Evolutionary conservation across 30 jellyfish, hydroid and myxozoan genomes (phyloP), one percentile per base, ranked within the genome.

Genomic region (Chrysaora quinquecirrha): DNA sequence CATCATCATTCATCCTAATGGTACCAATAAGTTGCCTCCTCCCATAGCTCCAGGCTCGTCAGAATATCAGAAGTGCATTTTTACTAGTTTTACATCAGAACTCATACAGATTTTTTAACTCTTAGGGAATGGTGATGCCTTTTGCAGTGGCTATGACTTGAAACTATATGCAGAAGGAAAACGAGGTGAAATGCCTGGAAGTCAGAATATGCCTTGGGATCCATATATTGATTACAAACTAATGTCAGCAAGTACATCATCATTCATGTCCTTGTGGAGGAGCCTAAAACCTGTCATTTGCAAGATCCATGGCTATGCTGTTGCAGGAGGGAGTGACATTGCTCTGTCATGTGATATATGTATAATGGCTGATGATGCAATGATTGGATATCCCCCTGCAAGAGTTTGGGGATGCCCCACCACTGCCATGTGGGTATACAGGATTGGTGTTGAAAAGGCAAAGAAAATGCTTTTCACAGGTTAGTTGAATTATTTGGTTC

Each of bases 151-250:
- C 68, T 52, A 52, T 25, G 68, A 52, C 25, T 19, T 52, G 68
- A 52, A 52, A 19, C 12, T 10, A 20, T 52, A 47, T 48, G 30
- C 83, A 65, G 90, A 48, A 25, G 82, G 56, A 47, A 67, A 80
- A 30, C 52, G 81, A 2, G 90, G 72, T 48, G 77, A 33, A 48
- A 80, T 80, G 0, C 90, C 90, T 9, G 47, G 68, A 16, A 52
- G 68, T 25, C 68, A 52, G 19, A 52, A 7, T 25, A 52, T 52
- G 68, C 68, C 68, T 25, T 52, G 68, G 68, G 68, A 52, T 19
- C 68, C 68, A 3, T 52, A 52, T 19, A 20, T 52, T 52, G 68
- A 52, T 25, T 52, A 52, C 68, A 52, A 52, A 52, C 68, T 52
- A 2, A 52, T 52, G 68, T 52, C 68, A 10, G 68, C 68, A 16